Percentiles rank a stretch among this genome's conserved stretches.
These are phyloP conservation scores for Limosa lapponica DNA, from an alignment of 2,797 vertebrate species.

Conservation along the genomic window DNA sequence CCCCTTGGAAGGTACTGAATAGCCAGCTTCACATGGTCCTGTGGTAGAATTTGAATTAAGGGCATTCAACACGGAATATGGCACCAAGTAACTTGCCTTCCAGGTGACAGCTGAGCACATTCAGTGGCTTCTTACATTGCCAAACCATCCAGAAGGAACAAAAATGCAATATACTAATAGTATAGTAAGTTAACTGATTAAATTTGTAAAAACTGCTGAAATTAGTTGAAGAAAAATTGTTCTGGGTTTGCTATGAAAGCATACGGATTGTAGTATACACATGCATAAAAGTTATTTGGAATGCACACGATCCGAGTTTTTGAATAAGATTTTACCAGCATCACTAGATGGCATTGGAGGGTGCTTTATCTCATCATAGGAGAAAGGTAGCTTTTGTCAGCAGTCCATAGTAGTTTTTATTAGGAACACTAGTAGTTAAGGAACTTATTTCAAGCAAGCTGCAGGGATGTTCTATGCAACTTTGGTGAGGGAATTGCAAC, in stretches of 20 bases:
- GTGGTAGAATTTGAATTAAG: neutral
- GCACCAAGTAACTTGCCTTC: neutral
- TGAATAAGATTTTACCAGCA: neutral
- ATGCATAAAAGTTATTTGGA: neutral
- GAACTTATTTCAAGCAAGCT: neutral
- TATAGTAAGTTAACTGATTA: neutral
- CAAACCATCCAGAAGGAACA: neutral
- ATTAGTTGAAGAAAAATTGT: neutral
- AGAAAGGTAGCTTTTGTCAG: neutral
- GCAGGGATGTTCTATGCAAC: neutral
- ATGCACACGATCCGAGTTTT: neutral
- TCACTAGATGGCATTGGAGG: slow-evolving; percentile 66
- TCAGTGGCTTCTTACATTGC: neutral
- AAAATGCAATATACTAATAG: neutral
- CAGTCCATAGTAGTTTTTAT: neutral
- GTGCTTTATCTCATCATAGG: neutral
- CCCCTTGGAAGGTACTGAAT: neutral
- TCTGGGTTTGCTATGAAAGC: neutral
- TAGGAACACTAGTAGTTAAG: neutral
- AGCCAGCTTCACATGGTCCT: neutral
- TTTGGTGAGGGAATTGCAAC: neutral
- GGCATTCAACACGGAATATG: neutral
- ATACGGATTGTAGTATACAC: neutral
- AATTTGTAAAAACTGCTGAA: neutral
- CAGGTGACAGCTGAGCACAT: neutral